These are phyloP conservation scores for Protaetia brevitarsis DNA, from an alignment of 1,140 invertebrate genomes.

Conservation along the genomic window DNA sequence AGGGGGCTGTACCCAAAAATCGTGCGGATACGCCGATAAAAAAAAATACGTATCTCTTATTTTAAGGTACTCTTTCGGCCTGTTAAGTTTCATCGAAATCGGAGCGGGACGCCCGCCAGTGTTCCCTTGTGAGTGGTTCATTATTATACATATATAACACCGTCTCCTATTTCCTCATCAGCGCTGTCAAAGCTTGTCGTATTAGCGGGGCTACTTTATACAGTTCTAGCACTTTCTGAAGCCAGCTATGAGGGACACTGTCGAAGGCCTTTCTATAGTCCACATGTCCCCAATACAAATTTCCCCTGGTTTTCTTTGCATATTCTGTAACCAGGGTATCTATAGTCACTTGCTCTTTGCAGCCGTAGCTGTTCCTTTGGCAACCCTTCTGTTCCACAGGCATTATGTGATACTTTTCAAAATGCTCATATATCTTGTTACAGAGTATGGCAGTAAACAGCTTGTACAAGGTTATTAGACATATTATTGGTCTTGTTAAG, in stretches of 20 bases:
- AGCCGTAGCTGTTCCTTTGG: slow-evolving; percentile 26
- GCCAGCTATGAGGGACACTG: slow-evolving; percentile 30
- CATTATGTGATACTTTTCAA: slow-evolving; percentile 27
- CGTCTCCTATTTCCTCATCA: slow-evolving; percentile 22
- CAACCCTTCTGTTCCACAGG: slow-evolving; percentile 36
- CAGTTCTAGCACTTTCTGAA: slow-evolving; percentile 28
- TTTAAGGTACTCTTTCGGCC: too few species aligned
- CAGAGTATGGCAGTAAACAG: slow-evolving; percentile 8
- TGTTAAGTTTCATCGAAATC: too few species aligned
- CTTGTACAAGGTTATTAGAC: slow-evolving; percentile 22
- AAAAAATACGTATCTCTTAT: too few species aligned
- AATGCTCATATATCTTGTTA: slow-evolving; percentile 20
- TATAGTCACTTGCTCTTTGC: slow-evolving; percentile 33
- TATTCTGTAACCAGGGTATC: slow-evolving; percentile 30
- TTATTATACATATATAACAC: not conserved
- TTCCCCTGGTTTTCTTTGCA: slow-evolving; percentile 23
- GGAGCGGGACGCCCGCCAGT: too few species aligned
- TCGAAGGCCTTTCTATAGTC: slow-evolving; percentile 35
- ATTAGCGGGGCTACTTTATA: slow-evolving; percentile 27
- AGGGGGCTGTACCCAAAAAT: too few species aligned
- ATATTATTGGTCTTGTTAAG: slow-evolving; percentile 21
- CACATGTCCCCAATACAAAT: slow-evolving; percentile 28
- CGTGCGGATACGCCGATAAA: too few species aligned
- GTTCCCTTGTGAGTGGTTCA: too few species aligned
- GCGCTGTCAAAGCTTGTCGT: not conserved